phyloP scores from a whole-genome alignment of 2,888 invertebrate species.

The Cybosia mesomella region DNA sequence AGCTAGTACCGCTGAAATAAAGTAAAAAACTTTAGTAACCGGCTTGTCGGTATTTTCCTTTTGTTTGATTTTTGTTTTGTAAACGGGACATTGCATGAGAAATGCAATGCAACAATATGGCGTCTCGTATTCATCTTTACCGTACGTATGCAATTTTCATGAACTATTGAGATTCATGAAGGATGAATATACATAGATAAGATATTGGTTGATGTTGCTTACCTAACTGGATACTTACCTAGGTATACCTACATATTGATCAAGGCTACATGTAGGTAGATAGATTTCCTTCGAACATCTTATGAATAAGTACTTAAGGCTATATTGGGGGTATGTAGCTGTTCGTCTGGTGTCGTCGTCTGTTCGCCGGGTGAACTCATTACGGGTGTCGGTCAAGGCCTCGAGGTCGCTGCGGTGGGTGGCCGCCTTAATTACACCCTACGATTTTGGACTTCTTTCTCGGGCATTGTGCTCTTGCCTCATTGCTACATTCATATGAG shows the following conservation, averaged over 20 bases:
- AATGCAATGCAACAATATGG: slow-evolving; percentile 85
- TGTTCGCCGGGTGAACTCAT: slow-evolving; percentile 78
- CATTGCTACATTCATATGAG: slow-evolving; percentile 36
- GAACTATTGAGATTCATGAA: slow-evolving; percentile 58
- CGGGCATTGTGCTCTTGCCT: slow-evolving; percentile 47
- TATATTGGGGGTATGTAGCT: slow-evolving; percentile 34
- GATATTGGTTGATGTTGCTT: not conserved
- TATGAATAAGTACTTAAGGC: slow-evolving; percentile 28
- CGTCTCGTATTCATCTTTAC: slow-evolving; percentile 69
- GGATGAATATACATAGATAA: slow-evolving; percentile 36
- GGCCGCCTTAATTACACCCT: slow-evolving; percentile 85
- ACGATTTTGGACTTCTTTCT: slow-evolving; percentile 76
- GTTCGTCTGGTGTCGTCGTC: slow-evolving; percentile 57
- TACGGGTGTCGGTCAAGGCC: slow-evolving; percentile 86
- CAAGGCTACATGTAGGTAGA: not conserved
- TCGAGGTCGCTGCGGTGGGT: slow-evolving; percentile 84
- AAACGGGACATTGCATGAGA: slow-evolving; percentile 85
- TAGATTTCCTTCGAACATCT: not conserved
- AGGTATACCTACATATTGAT: not conserved
- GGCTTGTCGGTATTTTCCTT: slow-evolving; percentile 85
- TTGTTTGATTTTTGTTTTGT: slow-evolving; percentile 85
- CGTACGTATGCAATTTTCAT: slow-evolving; percentile 64
- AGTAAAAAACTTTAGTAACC: slow-evolving; percentile 86
- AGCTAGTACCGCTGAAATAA: slow-evolving; percentile 77
- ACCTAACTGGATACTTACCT: not conserved